A percentile compares a stretch with the other conserved stretches of the same genome.
Conservation (phyloP, 2,888 invertebrate genomes). For the Cephus runcator region DNA sequence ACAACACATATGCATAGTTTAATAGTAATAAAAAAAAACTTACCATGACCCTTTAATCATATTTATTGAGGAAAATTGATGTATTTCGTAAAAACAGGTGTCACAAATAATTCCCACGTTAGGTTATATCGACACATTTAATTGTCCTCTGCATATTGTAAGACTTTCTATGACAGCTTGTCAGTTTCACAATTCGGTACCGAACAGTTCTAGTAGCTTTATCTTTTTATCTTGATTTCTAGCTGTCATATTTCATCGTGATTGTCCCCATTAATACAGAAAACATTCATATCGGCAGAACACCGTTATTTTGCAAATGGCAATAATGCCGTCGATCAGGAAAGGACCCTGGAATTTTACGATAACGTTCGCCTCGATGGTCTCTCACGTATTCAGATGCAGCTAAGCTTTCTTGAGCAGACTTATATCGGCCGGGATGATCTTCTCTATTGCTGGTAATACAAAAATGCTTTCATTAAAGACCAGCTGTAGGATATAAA, state of each 20-base stretch:
- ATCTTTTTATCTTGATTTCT: neutral
- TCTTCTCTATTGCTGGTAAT: slow-evolving; percentile 50
- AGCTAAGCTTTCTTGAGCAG: slow-evolving; percentile 69
- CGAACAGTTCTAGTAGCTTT: neutral
- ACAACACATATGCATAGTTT: slow-evolving; percentile 33
- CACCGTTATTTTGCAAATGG: slow-evolving; percentile 60
- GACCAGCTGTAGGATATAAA: neutral
- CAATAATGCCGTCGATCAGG: slow-evolving; percentile 50
- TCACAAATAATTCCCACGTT: neutral
- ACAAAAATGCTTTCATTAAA: neutral
- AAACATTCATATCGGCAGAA: slow-evolving; percentile 42
- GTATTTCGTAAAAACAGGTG: neutral
- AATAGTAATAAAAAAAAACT: neutral
- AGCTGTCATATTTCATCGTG: neutral
- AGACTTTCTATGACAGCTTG: neutral
- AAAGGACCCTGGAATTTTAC: slow-evolving; percentile 68
- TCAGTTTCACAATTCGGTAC: neutral
- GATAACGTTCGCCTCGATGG: slow-evolving; percentile 77
- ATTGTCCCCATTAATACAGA: neutral
- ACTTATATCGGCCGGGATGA: slow-evolving; percentile 72
- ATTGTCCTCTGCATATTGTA: neutral
- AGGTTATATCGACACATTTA: neutral
- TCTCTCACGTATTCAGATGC: slow-evolving; percentile 71
- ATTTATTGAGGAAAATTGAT: neutral
- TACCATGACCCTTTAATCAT: neutral